Evolutionary conservation across 2,797 vertebrate genomes (phyloP), one percentile per base, ranked within the genome.

Genomic region (Coccyzus lansbergi): DNA sequence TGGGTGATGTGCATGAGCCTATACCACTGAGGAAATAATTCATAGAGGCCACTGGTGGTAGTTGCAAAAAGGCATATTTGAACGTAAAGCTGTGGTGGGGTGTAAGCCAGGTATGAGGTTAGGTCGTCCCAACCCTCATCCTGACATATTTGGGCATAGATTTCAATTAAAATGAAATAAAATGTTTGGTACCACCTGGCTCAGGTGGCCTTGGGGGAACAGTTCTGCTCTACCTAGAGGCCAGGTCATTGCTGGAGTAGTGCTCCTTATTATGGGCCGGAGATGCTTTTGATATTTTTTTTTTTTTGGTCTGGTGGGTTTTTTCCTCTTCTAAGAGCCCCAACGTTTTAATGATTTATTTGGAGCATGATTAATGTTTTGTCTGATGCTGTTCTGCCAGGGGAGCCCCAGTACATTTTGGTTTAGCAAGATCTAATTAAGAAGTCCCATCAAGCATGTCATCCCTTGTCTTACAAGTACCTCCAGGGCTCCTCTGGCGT

Each of bases 391-490:
- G 84, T 34, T 77, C 48, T 64, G 79, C 71, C 40, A 48, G 55
- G 82, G 83, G 78, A 83, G 88, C 89, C 75, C 89, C 49, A 7
- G 51, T 78, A n/a, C 24, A 33, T 48, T 55, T 60, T 70, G 83
- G 69, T 83, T 92, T 93, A 84, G 89, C 2, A 3, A 87, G 75
- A 90, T 77, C 89, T 93, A 84, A 95, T 95, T 95, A 95, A 92
- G 86, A 81, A 93, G 86, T 77, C 92, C 83, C 92, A 93, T 90
- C 86, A 93, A 95, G 79, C 92, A 92, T 93, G 78, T 95, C 89
- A 95, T 60, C 87, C 69, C 88, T 93, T 88, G 85, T 83, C 86
- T 93, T 90, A 91, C 78, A 88, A 56, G 67, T 40, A 82, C 60
- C 94, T 92, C 46, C 62, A 74, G 86, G 92, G 94, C 74, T 87